These are phyloP conservation scores for Cheilosia soror DNA, from an alignment of 2,888 invertebrate species.

Conservation along the genomic window DNA sequence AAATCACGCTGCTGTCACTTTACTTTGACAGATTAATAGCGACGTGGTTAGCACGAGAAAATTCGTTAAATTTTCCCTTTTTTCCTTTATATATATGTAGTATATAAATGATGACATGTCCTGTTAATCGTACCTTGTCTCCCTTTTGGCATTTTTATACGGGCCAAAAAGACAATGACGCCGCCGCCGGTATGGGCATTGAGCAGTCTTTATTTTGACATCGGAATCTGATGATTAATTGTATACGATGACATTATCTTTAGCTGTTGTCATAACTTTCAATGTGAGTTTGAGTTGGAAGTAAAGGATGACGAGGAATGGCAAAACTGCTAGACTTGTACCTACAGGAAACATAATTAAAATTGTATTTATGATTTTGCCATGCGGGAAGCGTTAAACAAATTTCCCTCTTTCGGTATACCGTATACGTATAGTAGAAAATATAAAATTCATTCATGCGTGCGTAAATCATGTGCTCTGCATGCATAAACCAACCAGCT, in stretches of 20 bases:
- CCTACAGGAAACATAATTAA: constrained; percentile 31
- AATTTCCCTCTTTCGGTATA: constrained; percentile 8
- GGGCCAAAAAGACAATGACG: neutral
- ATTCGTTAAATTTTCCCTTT: constrained; percentile 7
- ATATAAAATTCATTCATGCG: constrained; percentile 42
- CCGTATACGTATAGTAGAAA: constrained; percentile 23
- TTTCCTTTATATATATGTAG: constrained; percentile 5
- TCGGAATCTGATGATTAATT: constrained; percentile 65
- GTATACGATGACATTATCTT: constrained; percentile 68
- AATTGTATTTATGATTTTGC: constrained; percentile 6
- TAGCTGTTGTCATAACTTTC: constrained; percentile 68
- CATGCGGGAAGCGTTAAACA: constrained; percentile 28
- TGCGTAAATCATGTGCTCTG: constrained; percentile 22
- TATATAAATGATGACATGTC: constrained; percentile 57
- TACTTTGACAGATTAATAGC: constrained; percentile 74
- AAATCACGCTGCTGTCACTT: constrained; percentile 73
- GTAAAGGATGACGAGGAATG: neutral
- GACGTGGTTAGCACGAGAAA: constrained; percentile 62
- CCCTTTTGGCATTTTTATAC: neutral
- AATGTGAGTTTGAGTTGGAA: neutral
- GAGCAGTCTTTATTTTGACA: constrained; percentile 47
- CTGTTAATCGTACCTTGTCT: constrained; percentile 52
- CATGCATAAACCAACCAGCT: constrained; percentile 16
- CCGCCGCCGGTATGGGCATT: neutral
- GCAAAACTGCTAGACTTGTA: neutral